Conservation (phyloP, 30 jellyfish, hydroid and myxozoan genomes). For the Nemopilema nomurai region DNA sequence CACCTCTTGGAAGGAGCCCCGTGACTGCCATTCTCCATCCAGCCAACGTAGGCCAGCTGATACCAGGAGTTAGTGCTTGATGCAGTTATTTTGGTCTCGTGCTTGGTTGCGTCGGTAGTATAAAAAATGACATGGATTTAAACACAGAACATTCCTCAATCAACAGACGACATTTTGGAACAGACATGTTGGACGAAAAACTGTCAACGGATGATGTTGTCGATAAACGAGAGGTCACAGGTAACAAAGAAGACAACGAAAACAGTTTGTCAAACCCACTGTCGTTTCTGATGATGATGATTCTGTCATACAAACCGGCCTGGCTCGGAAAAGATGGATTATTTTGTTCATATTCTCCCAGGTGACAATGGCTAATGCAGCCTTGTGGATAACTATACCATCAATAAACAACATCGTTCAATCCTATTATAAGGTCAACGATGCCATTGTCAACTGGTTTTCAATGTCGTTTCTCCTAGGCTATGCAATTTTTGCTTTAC, state of each 20-base stretch:
- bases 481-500: conserved; percentile 72
- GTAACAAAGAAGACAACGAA: not conserved
- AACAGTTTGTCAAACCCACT: not conserved
- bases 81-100: not conserved
- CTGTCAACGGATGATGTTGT: not conserved
- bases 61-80: not conserved
- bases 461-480: conserved; percentile 73
- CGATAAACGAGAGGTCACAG: not conserved
- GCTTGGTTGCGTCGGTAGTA: not conserved
- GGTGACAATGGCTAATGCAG: conserved; percentile 79
- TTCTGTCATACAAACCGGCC: conserved; percentile 13
- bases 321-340: conserved; percentile 66
- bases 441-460: conserved; percentile 68
- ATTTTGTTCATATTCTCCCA: conserved; percentile 59
- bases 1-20: not conserved
- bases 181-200: not conserved
- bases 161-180: not conserved
- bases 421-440: conserved; percentile 54
- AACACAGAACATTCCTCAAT: not conserved
- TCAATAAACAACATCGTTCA: conserved; percentile 57
- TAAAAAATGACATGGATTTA: not conserved
- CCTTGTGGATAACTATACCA: conserved; percentile 73
- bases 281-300: not conserved
- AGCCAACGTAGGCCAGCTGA: not conserved
- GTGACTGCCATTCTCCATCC: not conserved